Evolutionary conservation across 1,140 invertebrate species (phyloP).

Genomic region (Nasonia giraulti): DNA sequence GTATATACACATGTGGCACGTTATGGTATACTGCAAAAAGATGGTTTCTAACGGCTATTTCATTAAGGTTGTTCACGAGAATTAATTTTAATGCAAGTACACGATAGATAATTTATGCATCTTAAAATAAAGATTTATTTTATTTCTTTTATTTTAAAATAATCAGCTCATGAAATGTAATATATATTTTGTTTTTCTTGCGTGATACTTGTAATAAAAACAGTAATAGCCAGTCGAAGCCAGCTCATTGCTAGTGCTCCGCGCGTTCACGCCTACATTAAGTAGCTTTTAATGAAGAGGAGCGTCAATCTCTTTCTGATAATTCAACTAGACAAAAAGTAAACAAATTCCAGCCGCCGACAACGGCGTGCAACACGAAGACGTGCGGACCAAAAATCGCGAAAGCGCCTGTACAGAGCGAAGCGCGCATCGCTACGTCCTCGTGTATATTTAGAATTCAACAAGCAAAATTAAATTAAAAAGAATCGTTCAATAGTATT

Average conservation of each 20-base stretch:
- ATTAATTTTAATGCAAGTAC: background rate
- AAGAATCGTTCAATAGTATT: conserved; percentile 46
- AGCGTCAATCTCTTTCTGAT: conserved; percentile 32
- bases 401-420: conserved; percentile 41
- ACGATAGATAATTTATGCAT: too few species aligned
- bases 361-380: background rate
- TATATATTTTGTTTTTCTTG: background rate
- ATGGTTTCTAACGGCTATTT: conserved; percentile 32
- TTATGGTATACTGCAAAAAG: conserved; percentile 34
- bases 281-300: conserved; percentile 40
- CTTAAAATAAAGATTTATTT: too few species aligned
- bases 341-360: conserved; percentile 33
- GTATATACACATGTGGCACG: conserved; percentile 24
- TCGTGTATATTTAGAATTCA: background rate
- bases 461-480: background rate
- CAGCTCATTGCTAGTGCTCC: background rate
- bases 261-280: conserved; percentile 23
- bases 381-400: background rate
- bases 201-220: background rate
- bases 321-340: conserved; percentile 23
- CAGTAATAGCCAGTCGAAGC: background rate
- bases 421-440: conserved; percentile 1
- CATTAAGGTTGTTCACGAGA: background rate
- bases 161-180: too few species aligned
- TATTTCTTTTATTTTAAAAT: too few species aligned